Percentiles rank a stretch among this genome's conserved stretches.
Conservation (phyloP, 2,113 vertebrate species). For the Pogona vitticeps region DNA sequence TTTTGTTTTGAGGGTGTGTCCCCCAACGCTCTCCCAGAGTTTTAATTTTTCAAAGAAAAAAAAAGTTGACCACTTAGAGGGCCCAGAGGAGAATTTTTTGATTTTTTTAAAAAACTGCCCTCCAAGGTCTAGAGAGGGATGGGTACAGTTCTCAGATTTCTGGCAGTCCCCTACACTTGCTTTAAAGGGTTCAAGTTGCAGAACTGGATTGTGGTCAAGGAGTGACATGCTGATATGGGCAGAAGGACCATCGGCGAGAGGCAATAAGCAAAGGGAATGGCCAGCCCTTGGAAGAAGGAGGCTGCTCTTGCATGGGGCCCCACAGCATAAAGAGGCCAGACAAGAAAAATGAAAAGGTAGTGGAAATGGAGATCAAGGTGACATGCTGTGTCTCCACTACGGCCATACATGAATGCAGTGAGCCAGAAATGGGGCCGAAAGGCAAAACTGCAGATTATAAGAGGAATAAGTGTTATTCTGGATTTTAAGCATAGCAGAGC, state of each 20-base stretch:
- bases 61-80: too few species aligned
- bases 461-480: neutral
- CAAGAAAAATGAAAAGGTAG: neutral
- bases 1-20: too few species aligned
- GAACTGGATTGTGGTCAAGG: neutral
- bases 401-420: neutral
- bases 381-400: slow-evolving; percentile 3
- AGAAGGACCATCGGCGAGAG: neutral
- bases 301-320: neutral
- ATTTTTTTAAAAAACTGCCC: too few species aligned
- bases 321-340: too few species aligned
- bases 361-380: neutral
- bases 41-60: too few species aligned
- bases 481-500: neutral
- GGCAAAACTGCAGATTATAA: neutral
- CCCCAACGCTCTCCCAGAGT: too few species aligned
- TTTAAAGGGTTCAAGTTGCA: too few species aligned
- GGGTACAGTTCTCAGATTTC: too few species aligned
- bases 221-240: neutral
- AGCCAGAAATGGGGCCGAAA: slow-evolving; percentile 15
- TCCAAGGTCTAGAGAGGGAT: too few species aligned
- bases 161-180: too few species aligned
- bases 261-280: neutral
- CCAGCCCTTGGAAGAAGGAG: neutral
- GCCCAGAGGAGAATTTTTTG: too few species aligned